Conservation (phyloP, 2,113 vertebrate species). For the Oryzias javanicus region DNA sequence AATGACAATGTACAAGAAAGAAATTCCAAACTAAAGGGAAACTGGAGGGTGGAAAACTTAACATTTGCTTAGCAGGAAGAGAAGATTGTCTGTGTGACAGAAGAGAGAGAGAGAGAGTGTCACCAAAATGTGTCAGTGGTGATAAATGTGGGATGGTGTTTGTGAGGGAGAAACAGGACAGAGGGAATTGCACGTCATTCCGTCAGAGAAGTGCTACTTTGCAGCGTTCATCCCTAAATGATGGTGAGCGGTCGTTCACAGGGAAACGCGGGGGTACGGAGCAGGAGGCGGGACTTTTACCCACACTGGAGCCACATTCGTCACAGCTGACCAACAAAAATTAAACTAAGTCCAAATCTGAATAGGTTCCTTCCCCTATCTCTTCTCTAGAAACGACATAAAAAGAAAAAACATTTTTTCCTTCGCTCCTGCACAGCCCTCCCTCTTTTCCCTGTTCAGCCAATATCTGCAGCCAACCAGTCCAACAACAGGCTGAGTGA, state of each 20-base stretch:
- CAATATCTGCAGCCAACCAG: too few relatives aligned
- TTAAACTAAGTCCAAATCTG: too few relatives aligned
- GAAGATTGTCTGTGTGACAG: constrained; percentile 19
- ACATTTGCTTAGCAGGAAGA: constrained; percentile 18
- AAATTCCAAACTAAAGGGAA: too few relatives aligned
- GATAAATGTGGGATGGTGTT: constrained; percentile 1
- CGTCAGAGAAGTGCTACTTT: constrained; percentile 47
- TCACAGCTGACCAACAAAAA: too few relatives aligned
- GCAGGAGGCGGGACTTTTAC: constrained; percentile 15
- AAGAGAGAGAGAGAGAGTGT: constrained; percentile 12
- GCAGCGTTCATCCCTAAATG: constrained; percentile 32
- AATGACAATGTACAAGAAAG: not conserved
- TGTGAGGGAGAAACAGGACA: constrained; percentile 2
- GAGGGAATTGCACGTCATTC: constrained; percentile 39
- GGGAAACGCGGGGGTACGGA: constrained; percentile 22
- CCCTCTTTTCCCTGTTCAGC: too few relatives aligned
- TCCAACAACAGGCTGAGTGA: too few relatives aligned
- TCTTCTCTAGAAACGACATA: too few relatives aligned
- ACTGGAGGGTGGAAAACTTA: constrained; percentile 7
- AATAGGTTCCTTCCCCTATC: too few relatives aligned
- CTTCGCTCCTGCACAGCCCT: too few relatives aligned
- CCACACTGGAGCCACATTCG: not conserved
- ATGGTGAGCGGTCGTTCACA: constrained; percentile 4
- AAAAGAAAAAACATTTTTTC: too few relatives aligned
- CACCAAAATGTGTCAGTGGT: constrained; percentile 11